Evolutionary conservation across 2,797 vertebrate genomes (phyloP), one percentile per base, ranked within the genome.

Genomic region (Varecia variegata): DNA sequence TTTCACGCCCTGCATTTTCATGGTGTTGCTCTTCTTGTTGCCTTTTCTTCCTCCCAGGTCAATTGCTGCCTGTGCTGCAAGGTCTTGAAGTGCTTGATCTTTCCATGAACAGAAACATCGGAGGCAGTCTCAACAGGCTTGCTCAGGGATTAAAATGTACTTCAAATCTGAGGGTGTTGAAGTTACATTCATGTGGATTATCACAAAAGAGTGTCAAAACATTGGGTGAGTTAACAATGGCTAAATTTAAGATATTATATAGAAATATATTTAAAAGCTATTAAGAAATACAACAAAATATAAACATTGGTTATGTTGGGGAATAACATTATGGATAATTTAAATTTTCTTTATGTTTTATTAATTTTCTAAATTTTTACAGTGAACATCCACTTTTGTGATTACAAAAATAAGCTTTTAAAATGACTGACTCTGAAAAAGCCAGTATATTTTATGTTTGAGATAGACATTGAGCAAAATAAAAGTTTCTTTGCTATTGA

Each of bases 131-230:
- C 89, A 90, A 95, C 17, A 94, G 93, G 56, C 92, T 99, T 80
- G 98, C 98, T 32, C 96, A 98, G 88, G 97, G 98, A 27, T 97
- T 99, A 82, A 98, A 97, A 95, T 97, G 98, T 5, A 96, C 98
- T 32, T 47, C 98, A 25, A 94, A 96, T 71, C 98, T 99, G 96
- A 98, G 98, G 35, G 97, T 98, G 58, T 97, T 99, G 13, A 98
- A 98, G 40, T 95, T 99, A 27, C 99, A 99, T 91, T 98, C 98
- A 80, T 99, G 99, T 85, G 98, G 99, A 76, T 98, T 99, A 97
- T 98, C 96, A 20, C 73, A 96, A 30, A 97, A 97, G 93, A 80
- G 97, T 95, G 97, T 99, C 40, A 86, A 97, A 15, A 95, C 96
- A 86, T 98, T 99, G 90, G 98, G 99, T 99, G 98, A 94, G 98